Conservation (phyloP, 2,797 vertebrate genomes). For the Chromis chromis region DNA sequence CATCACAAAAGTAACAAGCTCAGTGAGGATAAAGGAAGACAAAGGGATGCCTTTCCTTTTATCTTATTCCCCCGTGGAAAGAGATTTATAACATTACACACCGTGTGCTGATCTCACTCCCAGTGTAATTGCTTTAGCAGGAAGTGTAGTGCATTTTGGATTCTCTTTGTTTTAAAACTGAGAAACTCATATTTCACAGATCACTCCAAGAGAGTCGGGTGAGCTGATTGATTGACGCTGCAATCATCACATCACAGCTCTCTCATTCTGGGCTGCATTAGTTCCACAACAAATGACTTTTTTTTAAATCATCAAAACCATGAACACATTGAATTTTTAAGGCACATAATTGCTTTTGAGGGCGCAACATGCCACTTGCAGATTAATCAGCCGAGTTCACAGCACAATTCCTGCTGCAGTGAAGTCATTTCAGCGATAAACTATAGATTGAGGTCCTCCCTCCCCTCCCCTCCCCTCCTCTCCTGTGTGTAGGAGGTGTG, state of each 20-base stretch:
- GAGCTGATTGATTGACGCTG: neutral
- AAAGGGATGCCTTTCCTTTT: constrained; percentile 17
- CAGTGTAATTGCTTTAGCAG: constrained; percentile 20
- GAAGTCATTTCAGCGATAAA: constrained; percentile 20
- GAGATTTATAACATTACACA: constrained; percentile 9
- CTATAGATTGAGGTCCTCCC: neutral
- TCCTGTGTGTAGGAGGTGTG: constrained; percentile 13
- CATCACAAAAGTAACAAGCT: neutral
- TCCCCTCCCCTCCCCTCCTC: neutral
- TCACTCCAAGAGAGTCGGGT: neutral
- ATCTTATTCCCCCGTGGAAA: constrained; percentile 4
- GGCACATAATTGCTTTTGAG: neutral
- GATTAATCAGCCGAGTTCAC: neutral
- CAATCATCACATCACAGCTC: neutral
- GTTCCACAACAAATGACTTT: constrained; percentile 13
- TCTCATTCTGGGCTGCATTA: neutral
- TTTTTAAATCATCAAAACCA: neutral
- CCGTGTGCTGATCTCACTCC: neutral
- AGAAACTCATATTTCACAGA: neutral
- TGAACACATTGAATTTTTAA: neutral
- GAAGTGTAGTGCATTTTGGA: neutral
- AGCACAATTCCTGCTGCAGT: constrained; percentile 27
- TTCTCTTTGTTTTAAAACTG: constrained; percentile 11
- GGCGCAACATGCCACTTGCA: neutral
- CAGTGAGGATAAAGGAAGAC: constrained; percentile 5